Percentiles rank a stretch among this genome's conserved stretches.
These are phyloP conservation scores for Echinops telfairi DNA, from an alignment of 2,113 vertebrate species.

Conservation along the genomic window DNA sequence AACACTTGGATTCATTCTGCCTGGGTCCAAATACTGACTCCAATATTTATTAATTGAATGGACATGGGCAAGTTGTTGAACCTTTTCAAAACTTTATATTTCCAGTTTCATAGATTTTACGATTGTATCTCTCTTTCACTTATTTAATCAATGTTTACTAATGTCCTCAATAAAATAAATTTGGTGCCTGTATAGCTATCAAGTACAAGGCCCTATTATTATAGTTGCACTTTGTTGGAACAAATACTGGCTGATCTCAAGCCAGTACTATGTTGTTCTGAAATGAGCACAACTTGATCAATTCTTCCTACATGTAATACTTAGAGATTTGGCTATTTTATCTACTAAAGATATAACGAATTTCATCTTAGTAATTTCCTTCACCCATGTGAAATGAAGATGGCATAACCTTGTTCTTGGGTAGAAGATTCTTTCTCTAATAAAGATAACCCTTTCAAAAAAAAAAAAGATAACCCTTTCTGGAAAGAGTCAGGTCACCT, in stretches of 20 bases:
- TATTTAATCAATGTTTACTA: neutral
- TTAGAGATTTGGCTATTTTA: neutral
- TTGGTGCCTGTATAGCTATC: neutral
- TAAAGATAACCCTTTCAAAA: neutral
- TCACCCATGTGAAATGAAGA: too few relatives aligned
- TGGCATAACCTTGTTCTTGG: neutral
- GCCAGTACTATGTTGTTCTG: too few relatives aligned
- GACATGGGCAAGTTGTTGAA: neutral
- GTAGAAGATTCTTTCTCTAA: neutral
- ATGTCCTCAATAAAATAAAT: neutral
- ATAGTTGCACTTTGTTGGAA: neutral
- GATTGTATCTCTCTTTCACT: neutral
- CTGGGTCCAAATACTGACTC: neutral
- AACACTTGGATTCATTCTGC: neutral
- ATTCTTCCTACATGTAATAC: neutral
- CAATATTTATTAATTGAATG: neutral
- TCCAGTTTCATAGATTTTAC: neutral
- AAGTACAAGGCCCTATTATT: neutral
- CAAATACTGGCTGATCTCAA: neutral
- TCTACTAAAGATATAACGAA: neutral
- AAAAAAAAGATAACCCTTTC: neutral
- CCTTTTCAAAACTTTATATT: neutral
- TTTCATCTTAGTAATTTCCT: neutral
- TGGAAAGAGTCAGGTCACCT: neutral
- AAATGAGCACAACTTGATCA: too few relatives aligned